A percentile compares a stretch with the other conserved stretches of the same genome.
Evolutionary conservation across 1,140 invertebrate species (phyloP).

Genomic region (Ephestia elutella): DNA sequence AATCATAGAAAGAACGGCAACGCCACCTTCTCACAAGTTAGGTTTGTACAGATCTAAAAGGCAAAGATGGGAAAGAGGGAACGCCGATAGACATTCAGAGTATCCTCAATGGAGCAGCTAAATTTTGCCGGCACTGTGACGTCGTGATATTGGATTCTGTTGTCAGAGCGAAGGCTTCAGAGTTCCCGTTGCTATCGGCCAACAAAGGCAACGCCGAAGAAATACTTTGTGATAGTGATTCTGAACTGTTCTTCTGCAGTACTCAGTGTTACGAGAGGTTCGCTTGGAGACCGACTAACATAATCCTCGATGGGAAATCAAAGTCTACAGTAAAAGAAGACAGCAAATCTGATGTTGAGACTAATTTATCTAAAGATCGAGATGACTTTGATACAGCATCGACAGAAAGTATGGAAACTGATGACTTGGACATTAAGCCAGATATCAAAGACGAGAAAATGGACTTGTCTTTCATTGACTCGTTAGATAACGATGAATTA

Average conservation of each 20-base stretch:
- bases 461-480: constrained; percentile 70
- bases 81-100: constrained; percentile 91
- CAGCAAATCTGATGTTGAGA: constrained; percentile 60
- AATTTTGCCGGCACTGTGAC: constrained; percentile 94
- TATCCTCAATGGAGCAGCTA: constrained; percentile 89
- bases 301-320: constrained; percentile 68
- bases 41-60: constrained; percentile 86
- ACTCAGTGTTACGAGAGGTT: constrained; percentile 88
- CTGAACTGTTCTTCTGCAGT: constrained; percentile 88
- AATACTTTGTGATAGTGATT: constrained; percentile 75
- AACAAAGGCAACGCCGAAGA: constrained; percentile 80
- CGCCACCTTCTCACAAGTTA: constrained; percentile 86
- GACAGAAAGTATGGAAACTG: constrained; percentile 71
- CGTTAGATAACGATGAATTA: constrained; percentile 65
- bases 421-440: constrained; percentile 70
- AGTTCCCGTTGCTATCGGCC: constrained; percentile 82
- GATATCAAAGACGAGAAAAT: constrained; percentile 72
- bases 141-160: constrained; percentile 89
- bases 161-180: constrained; percentile 86
- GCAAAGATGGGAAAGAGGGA: constrained; percentile 89
- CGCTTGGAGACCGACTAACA: constrained; percentile 72
- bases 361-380: constrained; percentile 61
- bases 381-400: constrained; percentile 66
- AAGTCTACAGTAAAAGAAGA: constrained; percentile 53
- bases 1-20: constrained; percentile 86